Conservation (phyloP, 2,113 vertebrate species). For the Tinamus guttatus region DNA sequence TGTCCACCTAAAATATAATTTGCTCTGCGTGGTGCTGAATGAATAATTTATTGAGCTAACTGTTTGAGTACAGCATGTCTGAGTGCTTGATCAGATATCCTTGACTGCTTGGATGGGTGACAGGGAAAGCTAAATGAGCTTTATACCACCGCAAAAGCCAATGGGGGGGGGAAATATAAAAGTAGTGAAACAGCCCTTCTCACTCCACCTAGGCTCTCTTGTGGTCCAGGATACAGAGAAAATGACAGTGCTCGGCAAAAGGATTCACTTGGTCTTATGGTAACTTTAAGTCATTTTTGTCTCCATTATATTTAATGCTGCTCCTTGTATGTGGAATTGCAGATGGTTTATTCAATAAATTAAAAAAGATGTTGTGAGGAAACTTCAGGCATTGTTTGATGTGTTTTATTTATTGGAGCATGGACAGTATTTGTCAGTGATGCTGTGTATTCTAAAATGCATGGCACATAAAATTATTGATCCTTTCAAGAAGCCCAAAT, state of each 20-base stretch:
- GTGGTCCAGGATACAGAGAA: background rate
- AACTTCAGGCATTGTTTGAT: background rate
- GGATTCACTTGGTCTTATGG: background rate
- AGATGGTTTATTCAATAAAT: background rate
- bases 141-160: background rate
- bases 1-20: slow-evolving; percentile 70
- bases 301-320: background rate
- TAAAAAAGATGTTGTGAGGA: background rate
- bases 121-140: slow-evolving; percentile 18
- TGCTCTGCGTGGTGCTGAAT: slow-evolving; percentile 49
- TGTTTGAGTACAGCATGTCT: slow-evolving; percentile 48
- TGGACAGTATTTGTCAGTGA: background rate
- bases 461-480: slow-evolving; percentile 37
- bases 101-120: slow-evolving; percentile 57
- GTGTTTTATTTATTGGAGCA: background rate
- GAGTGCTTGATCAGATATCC: slow-evolving; percentile 60
- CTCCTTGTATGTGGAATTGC: background rate
- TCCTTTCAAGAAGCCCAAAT: slow-evolving; percentile 47
- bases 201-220: background rate
- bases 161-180: background rate
- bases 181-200: background rate
- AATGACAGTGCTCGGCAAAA: background rate
- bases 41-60: slow-evolving; percentile 73
- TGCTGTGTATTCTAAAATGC: slow-evolving; percentile 12
- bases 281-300: background rate